Evolutionary conservation across 2,113 vertebrate species (phyloP).

Genomic region (Oryzias javanicus): DNA sequence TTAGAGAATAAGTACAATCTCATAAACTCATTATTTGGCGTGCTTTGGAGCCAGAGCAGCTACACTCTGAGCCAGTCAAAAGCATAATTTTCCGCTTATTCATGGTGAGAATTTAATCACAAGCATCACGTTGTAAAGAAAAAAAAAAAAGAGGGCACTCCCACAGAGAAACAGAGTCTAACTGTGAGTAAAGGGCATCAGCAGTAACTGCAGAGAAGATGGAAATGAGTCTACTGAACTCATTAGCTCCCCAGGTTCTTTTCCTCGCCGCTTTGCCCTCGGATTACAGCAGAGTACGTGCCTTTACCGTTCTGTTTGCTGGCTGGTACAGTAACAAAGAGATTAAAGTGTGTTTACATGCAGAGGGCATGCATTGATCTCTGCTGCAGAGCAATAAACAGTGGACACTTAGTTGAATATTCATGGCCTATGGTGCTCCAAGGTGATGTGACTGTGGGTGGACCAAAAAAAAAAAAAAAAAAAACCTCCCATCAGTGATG

Average conservation of each 20-base stretch:
- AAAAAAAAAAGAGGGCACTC: background rate
- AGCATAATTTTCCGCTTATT: constrained; percentile 49
- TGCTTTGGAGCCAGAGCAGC: constrained; percentile 14
- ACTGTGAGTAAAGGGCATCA: constrained; percentile 1
- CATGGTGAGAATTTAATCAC: constrained; percentile 30
- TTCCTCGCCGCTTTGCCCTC: background rate
- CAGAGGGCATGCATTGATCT: constrained; percentile 52
- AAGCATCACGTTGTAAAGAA: background rate
- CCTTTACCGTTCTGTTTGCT: background rate
- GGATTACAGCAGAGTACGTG: background rate
- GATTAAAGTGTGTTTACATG: constrained; percentile 40
- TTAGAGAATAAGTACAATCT: constrained; percentile 61
- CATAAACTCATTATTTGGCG: constrained; percentile 55
- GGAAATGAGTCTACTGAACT: background rate
- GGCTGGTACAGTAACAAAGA: constrained; percentile 33
- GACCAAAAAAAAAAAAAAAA: constrained; percentile 6
- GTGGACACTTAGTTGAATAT: constrained; percentile 56
- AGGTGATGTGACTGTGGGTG: constrained; percentile 48
- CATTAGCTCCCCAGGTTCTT: background rate
- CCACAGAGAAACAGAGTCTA: constrained; percentile 4
- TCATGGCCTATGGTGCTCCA: constrained; percentile 44
- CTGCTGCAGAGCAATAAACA: constrained; percentile 51
- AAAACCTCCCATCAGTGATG: constrained; percentile 10
- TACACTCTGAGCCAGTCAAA: constrained; percentile 36
- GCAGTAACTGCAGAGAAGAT: background rate